phyloP scores from a whole-genome alignment of 1,140 invertebrate genomes.

The Sinella curviseta region DNA sequence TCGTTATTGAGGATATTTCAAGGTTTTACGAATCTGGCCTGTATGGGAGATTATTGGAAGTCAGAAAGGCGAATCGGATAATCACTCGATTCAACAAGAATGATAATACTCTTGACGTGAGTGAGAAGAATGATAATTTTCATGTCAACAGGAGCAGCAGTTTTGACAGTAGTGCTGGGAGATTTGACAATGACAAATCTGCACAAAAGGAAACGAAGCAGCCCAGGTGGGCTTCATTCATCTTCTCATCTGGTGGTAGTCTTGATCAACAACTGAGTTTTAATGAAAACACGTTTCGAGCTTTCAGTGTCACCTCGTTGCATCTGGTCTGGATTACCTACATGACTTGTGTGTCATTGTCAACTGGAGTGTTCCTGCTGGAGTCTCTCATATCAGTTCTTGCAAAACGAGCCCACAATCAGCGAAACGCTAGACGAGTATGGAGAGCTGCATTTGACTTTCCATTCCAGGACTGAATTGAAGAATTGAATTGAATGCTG shows the following conservation, averaged over 20 bases:
- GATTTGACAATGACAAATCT: not conserved
- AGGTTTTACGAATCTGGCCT: not conserved
- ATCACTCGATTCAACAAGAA: not conserved
- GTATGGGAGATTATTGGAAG: not conserved
- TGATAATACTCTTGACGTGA: not conserved
- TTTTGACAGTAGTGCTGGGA: not conserved
- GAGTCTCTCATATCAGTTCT: too few species aligned
- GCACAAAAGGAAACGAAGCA: not conserved
- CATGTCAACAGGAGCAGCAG: not conserved
- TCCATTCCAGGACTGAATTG: too few species aligned
- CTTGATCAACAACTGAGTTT: too few species aligned
- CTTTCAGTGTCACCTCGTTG: too few species aligned
- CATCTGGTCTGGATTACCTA: too few species aligned
- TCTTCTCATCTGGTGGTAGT: not conserved
- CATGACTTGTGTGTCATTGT: too few species aligned
- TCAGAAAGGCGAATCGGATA: not conserved
- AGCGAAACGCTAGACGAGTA: too few species aligned
- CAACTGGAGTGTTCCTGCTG: too few species aligned
- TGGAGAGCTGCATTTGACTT: too few species aligned
- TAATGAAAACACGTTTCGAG: too few species aligned
- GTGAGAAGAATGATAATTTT: not conserved
- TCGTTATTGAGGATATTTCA: not conserved
- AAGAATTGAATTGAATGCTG: too few species aligned
- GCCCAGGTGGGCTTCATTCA: conserved; percentile 10
- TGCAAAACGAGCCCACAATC: too few species aligned